Percentiles rank a stretch among this genome's conserved stretches.
Conservation (phyloP, 2,113 vertebrate species). For the Equus przewalskii region DNA sequence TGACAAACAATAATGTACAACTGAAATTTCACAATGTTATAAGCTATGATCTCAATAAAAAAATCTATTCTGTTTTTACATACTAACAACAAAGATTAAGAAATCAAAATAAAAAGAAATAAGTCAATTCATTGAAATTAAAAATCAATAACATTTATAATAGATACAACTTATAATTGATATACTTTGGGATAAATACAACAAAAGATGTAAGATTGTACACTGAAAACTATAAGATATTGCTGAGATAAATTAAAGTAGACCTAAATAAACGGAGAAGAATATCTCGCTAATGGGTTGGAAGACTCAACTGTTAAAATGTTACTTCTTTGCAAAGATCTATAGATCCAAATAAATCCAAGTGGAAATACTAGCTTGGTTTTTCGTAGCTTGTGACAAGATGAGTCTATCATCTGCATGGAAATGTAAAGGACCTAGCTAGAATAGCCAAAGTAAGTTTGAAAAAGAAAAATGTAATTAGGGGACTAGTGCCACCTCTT, state of each 20-base stretch:
- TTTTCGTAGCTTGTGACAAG: background rate
- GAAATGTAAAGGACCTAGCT: background rate
- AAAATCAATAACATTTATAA: background rate
- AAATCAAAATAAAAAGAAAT: conserved; percentile 43
- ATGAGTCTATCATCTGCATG: background rate
- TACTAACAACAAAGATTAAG: conserved; percentile 33
- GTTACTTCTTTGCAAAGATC: conserved; percentile 23
- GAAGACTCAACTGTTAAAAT: conserved; percentile 18
- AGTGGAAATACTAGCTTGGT: background rate
- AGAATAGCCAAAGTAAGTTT: background rate
- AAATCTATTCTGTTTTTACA: background rate
- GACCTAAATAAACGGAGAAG: background rate
- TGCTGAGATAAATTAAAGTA: background rate
- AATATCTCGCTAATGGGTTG: background rate
- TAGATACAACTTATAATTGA: background rate
- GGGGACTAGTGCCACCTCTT: background rate
- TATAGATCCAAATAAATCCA: background rate
- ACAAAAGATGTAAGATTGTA: background rate
- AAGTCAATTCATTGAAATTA: conserved; percentile 29
- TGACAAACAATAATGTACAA: no score
- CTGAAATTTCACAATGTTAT: no score
- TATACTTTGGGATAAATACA: background rate
- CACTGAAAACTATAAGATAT: conserved; percentile 4
- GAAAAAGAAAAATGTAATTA: background rate
- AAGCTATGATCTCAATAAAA: background rate